Conservation (phyloP, 1,140 invertebrate genomes). For the Trichoplusia ni region DNA sequence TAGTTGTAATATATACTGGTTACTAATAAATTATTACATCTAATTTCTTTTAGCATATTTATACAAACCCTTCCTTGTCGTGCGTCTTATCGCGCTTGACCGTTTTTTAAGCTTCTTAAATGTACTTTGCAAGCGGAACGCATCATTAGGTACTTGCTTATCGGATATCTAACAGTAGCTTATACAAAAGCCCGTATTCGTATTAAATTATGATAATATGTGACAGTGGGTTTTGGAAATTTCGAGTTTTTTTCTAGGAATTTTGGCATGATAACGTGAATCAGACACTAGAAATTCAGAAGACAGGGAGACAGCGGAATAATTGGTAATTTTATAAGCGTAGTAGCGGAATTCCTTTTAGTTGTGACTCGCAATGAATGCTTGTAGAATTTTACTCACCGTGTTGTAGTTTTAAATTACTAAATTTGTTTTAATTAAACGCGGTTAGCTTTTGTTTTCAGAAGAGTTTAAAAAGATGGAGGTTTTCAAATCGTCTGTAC, state of each 20-base stretch:
- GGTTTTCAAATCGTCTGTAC: too few relatives aligned
- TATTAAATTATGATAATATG: constrained; percentile 13
- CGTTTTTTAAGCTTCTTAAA: constrained; percentile 30
- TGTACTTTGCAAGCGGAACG: constrained; percentile 35
- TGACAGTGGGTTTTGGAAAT: neutral
- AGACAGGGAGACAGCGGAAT: too few relatives aligned
- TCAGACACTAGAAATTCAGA: constrained; percentile 11
- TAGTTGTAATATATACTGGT: too few relatives aligned
- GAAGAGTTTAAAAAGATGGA: too few relatives aligned
- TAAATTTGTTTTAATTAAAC: neutral
- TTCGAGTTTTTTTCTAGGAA: constrained; percentile 16
- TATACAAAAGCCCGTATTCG: too few relatives aligned
- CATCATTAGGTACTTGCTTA: constrained; percentile 33
- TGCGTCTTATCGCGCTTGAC: too few relatives aligned
- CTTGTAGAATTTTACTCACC: neutral
- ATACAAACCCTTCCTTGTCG: too few relatives aligned
- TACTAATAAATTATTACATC: too few relatives aligned
- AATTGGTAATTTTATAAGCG: neutral
- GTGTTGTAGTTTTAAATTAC: neutral
- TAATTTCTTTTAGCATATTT: too few relatives aligned
- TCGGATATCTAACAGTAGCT: constrained; percentile 7
- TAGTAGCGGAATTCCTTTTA: neutral
- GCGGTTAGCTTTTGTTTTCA: too few relatives aligned
- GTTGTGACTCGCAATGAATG: constrained; percentile 10
- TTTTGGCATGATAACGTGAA: neutral